phyloP scores from a whole-genome alignment of 2,888 invertebrate species.

The Nezara viridula region DNA sequence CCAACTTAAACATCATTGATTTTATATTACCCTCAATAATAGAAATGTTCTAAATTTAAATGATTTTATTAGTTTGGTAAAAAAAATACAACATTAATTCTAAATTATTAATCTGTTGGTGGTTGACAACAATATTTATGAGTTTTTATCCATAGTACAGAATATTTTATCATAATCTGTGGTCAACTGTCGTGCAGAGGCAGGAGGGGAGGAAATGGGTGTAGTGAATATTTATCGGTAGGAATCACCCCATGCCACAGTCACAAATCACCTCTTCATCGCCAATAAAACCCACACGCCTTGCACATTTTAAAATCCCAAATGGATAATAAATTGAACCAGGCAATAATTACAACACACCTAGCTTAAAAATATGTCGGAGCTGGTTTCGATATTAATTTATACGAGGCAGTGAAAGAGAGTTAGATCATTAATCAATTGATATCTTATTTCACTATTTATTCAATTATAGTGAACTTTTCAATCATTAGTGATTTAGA shows the following conservation, averaged over 20 bases:
- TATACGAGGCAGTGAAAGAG: not conserved
- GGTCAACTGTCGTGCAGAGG: not conserved
- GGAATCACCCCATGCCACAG: not conserved
- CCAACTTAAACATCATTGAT: too few species aligned
- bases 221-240: not conserved
- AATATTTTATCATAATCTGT: not conserved
- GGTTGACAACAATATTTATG: too few species aligned
- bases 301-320: not conserved
- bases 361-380: not conserved
- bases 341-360: not conserved
- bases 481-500: too few species aligned
- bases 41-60: too few species aligned
- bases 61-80: too few species aligned
- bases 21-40: too few species aligned
- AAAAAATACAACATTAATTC: too few species aligned
- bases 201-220: not conserved
- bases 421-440: too few species aligned
- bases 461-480: too few species aligned
- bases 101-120: too few species aligned
- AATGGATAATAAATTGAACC: not conserved
- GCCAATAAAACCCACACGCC: not conserved
- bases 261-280: not conserved
- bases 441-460: too few species aligned
- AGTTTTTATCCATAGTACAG: too few species aligned
- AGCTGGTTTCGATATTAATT: not conserved